phyloP scores from a whole-genome alignment of 1,140 invertebrate genomes.

The Metopolophium dirhodum region DNA sequence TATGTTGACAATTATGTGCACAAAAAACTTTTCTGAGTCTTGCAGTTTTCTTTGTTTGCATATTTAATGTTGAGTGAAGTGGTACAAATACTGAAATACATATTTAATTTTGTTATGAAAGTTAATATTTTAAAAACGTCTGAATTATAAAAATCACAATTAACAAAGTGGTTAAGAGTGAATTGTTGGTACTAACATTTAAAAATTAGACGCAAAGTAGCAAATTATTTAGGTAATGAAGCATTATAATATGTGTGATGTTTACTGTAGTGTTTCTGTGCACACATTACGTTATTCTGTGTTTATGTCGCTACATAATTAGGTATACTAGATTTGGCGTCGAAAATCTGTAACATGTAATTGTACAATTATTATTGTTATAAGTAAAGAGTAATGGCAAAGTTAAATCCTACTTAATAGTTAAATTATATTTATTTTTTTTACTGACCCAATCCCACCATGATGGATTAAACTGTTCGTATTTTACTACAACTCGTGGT shows the following conservation, averaged over 20 bases:
- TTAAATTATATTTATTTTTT: not conserved
- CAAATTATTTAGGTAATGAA: not conserved
- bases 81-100: not conserved
- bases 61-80: conserved; percentile 20
- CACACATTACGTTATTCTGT: not conserved
- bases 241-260: not conserved
- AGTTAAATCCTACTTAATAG: not conserved
- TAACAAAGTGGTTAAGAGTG: not conserved
- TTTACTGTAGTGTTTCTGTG: not conserved
- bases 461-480: conserved; percentile 12
- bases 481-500: not conserved
- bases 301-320: not conserved
- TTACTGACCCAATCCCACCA: not conserved
- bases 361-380: not conserved
- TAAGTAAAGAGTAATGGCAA: not conserved
- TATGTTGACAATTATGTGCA: conserved; percentile 13
- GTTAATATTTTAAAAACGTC: not conserved
- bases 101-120: conserved; percentile 9
- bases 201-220: not conserved
- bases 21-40: not conserved
- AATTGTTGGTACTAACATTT: not conserved
- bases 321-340: not conserved
- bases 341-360: not conserved
- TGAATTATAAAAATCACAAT: not conserved
- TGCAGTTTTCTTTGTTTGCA: conserved; percentile 12